phyloP scores from a whole-genome alignment of 2,113 vertebrate genomes.

The Porphyrio hochstetteri region DNA sequence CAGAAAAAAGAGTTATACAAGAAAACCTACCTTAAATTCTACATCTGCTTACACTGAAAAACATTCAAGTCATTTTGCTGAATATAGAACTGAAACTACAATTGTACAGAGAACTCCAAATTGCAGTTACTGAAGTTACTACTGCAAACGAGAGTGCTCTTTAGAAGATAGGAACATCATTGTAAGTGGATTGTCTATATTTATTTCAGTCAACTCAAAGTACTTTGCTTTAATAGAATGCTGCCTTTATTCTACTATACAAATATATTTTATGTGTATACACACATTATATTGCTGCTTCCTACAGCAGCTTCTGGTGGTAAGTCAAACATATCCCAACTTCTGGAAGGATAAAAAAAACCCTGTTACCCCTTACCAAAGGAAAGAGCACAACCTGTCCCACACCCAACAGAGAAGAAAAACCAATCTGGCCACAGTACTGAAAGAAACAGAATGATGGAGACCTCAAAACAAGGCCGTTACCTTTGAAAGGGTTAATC shows the following conservation, averaged over 20 bases:
- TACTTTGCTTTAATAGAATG: background rate
- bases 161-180: background rate
- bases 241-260: no score
- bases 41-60: background rate
- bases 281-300: background rate
- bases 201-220: background rate
- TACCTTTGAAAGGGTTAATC: background rate
- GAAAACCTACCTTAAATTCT: background rate
- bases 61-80: background rate
- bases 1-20: background rate
- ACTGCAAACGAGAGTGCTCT: background rate
- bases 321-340: background rate
- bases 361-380: background rate
- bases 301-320: background rate
- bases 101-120: background rate
- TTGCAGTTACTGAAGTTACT: background rate
- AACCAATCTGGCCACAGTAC: background rate
- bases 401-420: fast-evolving
- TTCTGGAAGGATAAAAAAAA: background rate
- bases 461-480: background rate
- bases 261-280: background rate
- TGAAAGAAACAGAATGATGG: background rate
- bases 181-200: background rate
- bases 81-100: background rate
- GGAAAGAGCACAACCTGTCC: background rate